A percentile compares a stretch with the other conserved stretches of the same genome.
Evolutionary conservation across 2,113 vertebrate genomes (phyloP).

Genomic region (Symphodus melops): DNA sequence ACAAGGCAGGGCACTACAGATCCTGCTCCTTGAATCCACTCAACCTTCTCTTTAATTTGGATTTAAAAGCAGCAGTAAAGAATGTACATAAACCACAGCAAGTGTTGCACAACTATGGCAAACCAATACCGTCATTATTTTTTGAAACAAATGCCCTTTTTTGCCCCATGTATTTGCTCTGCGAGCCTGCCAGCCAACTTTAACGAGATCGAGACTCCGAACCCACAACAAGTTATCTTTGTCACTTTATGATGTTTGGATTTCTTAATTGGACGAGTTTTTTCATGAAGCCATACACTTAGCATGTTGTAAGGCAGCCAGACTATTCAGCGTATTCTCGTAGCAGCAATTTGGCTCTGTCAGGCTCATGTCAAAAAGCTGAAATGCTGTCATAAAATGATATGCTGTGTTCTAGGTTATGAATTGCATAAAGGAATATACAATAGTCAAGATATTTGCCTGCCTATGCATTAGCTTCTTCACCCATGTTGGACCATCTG

Average conservation of each 20-base stretch:
- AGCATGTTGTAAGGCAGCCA: slow-evolving; percentile 17
- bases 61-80: slow-evolving; percentile 80
- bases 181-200: slow-evolving; percentile 47
- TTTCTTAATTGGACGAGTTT: slow-evolving; percentile 65
- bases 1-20: slow-evolving; percentile 63
- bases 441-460: not conserved
- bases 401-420: not conserved
- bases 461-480: too few species aligned
- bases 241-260: slow-evolving; percentile 66
- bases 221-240: slow-evolving; percentile 67
- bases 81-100: slow-evolving; percentile 75
- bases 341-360: not conserved
- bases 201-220: slow-evolving; percentile 59
- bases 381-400: not conserved
- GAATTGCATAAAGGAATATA: not conserved
- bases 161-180: slow-evolving; percentile 46
- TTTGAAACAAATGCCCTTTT: slow-evolving; percentile 69
- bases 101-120: slow-evolving; percentile 73
- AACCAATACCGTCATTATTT: slow-evolving; percentile 74
- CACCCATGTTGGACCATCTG: too few species aligned
- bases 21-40: slow-evolving; percentile 63
- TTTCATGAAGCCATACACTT: slow-evolving; percentile 38
- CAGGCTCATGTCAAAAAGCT: not conserved
- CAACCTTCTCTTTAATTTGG: slow-evolving; percentile 78
- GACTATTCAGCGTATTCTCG: not conserved